Evolutionary conservation across 2,797 vertebrate species (phyloP).

Genomic region (Emys orbicularis): DNA sequence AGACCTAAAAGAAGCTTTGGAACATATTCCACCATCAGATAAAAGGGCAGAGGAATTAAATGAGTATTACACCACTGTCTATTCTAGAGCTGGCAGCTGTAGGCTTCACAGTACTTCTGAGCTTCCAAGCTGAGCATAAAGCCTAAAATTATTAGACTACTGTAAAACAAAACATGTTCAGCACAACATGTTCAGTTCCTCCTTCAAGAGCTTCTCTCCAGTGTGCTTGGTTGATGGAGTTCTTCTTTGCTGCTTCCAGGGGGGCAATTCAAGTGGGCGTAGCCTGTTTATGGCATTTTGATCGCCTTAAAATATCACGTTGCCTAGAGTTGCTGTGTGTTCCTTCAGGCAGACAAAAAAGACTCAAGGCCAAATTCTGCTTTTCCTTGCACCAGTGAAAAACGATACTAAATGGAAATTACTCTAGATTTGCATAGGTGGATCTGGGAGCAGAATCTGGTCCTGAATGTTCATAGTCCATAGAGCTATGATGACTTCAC

Average conservation of each 20-base stretch:
- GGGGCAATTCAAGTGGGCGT: neutral
- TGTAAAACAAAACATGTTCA: constrained; percentile 25
- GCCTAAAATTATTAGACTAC: constrained; percentile 60
- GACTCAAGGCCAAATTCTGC: neutral
- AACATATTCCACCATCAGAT: constrained; percentile 75
- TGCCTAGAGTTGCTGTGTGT: rapidly evolving
- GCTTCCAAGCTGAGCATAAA: constrained; percentile 59
- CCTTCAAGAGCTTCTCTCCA: neutral
- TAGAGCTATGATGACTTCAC: neutral
- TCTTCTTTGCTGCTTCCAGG: neutral
- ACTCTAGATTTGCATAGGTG: neutral
- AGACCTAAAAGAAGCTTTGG: constrained; percentile 74
- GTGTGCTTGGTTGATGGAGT: neutral
- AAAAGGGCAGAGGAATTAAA: constrained; percentile 74
- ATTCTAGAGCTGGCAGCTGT: constrained; percentile 51
- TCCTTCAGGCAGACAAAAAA: neutral
- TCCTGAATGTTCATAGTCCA: rapidly evolving
- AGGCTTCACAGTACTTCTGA: constrained; percentile 16
- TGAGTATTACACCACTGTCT: constrained; percentile 61
- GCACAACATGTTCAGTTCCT: constrained; percentile 2
- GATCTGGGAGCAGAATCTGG: neutral
- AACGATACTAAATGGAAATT: rapidly evolving
- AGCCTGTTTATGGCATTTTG: constrained; percentile 6
- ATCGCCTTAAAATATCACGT: neutral
- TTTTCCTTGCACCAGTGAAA: rapidly evolving